Base-by-base conservation (phyloP, 2,113 vertebrate genomes). In the Bujurquina vittata region DNA sequence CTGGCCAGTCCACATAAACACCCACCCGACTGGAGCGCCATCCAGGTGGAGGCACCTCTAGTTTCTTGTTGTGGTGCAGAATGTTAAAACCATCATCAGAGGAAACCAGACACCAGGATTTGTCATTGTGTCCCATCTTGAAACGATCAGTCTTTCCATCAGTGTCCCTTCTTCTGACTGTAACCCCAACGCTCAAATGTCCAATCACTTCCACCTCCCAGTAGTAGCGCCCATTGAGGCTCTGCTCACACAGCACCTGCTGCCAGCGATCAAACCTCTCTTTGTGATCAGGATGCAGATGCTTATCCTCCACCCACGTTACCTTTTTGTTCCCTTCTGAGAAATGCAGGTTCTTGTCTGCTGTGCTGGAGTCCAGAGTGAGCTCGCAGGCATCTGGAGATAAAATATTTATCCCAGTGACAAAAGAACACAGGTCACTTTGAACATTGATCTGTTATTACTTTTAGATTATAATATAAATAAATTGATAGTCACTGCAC, bases 41-140 rank as follows among this genome's bases (percentile, higher is more conserved):
- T 5, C 40, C n/a, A 1, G 23, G 29, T 17, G 77, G 77, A 3
- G 77, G 2, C 1, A 82, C 33, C 4, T 6, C 4, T 9, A 59
- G 5, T 0, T 4, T 76, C 2, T 82, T 0, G 0, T 31, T 69
- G 55, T 1, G 0, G 17, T 90, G 79, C 31, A 35, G 4, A 57
- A 81, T 75, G 11, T 72, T 84, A 76, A 40, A 90, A 18, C 83
- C 91, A 1, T 79, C 62, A 7, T 77, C 14, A 7, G 58, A 83
- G 31, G 77, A 90, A 67, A 10, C 33, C 61, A 93, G 6, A 87
- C 76, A 73, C 91, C 92, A 94, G 8, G 90, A 93, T 20, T 75
- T 80, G 2, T 89, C 31, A n/a, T 86, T 80, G 3, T 2, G 4
- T 1, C 88, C 93, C 29, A 93, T 72, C 43, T 61, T 87, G 37